These are phyloP conservation scores for Villa cingulata DNA, from an alignment of 2,888 invertebrate genomes.

Conservation along the genomic window DNA sequence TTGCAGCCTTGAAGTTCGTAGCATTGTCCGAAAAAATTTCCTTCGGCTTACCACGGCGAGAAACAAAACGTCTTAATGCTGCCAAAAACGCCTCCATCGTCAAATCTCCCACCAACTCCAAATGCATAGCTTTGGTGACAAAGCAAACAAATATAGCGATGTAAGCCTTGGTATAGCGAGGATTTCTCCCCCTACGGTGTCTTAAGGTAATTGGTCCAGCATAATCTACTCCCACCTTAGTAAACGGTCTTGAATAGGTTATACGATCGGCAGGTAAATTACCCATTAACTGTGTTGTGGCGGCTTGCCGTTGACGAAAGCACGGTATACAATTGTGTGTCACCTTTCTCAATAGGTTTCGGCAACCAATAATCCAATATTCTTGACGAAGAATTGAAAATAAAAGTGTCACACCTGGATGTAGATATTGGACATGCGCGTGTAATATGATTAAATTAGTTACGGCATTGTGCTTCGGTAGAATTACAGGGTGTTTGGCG, in stretches of 20 bases:
- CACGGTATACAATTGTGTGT: constrained; percentile 2
- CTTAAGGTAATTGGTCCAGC: constrained; percentile 5
- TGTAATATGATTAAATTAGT: neutral
- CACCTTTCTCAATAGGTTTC: constrained; percentile 2
- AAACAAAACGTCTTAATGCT: neutral
- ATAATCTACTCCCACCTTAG: constrained; percentile 9
- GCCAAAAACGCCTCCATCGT: constrained; percentile 1
- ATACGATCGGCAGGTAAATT: neutral
- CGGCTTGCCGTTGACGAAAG: neutral
- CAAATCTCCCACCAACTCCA: neutral
- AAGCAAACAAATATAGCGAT: constrained; percentile 2
- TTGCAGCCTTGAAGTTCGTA: neutral
- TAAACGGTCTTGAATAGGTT: constrained; percentile 5
- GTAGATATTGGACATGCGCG: neutral
- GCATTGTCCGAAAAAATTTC: constrained; percentile 1
- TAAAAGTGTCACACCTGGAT: constrained; percentile 3
- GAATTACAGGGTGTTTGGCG: constrained; percentile 3
- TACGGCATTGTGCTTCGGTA: neutral
- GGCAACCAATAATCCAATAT: constrained; percentile 7
- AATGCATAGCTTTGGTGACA: neutral
- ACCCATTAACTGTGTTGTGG: neutral
- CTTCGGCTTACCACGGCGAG: neutral
- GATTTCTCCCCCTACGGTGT: neutral
- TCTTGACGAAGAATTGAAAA: neutral
- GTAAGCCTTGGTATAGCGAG: neutral